Base-by-base conservation (phyloP, 2,113 vertebrate genomes). In the Meles meles region DNA sequence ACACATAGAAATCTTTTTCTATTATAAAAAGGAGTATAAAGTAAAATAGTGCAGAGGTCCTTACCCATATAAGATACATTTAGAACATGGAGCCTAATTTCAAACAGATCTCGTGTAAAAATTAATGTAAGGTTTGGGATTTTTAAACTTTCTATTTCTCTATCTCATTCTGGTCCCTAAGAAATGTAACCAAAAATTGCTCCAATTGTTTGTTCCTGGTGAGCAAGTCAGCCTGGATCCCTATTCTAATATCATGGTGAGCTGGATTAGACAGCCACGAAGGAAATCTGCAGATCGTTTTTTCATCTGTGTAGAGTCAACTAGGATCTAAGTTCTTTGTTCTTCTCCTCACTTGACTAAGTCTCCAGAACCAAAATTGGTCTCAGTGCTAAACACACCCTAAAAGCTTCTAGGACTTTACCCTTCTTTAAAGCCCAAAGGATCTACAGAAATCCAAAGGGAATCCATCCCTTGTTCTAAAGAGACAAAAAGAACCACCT, bases 121-220 rank as follows among this genome's bases (percentile, higher is more conserved):
- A 34, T 84, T 82, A 93, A n/a, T 55, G 6, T 89, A 76, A 82
- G 44, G 5, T 71, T n/a, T 67, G 37, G 65, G 42, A 57, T 11
- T 89, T 90, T 85, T 87, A 69, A n/a, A 87, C 55, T 94, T 85
- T 86, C 63, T 94, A 34, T 91, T 95, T 92, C 67, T 92, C 29
- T 2, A 55, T 37, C 31, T 39, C 20, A 37, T 74, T 90, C 89
- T 93, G 79, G 29, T 63, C 25, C 59, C n/a, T 90, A 52, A 77
- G 39, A 95, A 29, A 44, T 31, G 0, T 17, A 92, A 86, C 25
- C 77, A 12, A 85, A 80, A 47, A 67, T 47, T 11, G 0, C 34
- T 59, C 14, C 3, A 27, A 6, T 29, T 25, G 12, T 79, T 29
- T 79, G 14, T 76, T 63, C 72, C 37, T 65, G 18, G 29, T 74